Conservation (phyloP, 2,113 vertebrate species). For the Rhizomys pruinosus region DNA sequence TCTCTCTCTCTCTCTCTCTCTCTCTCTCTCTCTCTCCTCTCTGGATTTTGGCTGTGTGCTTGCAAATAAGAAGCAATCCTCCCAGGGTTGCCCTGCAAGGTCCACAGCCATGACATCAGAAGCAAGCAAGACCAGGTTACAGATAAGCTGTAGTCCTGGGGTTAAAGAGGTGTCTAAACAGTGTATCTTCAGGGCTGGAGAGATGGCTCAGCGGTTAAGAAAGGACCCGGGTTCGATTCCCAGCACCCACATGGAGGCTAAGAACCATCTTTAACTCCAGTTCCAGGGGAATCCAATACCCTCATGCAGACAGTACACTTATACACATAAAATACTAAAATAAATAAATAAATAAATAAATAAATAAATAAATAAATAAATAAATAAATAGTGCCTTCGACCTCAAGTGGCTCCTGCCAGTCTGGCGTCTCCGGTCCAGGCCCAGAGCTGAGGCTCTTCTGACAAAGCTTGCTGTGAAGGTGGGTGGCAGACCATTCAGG, state of each 20-base stretch:
- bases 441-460: background rate
- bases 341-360: too few relatives aligned
- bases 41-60: fast-evolving
- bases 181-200: too few relatives aligned
- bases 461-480: background rate
- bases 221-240: too few relatives aligned
- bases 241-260: too few relatives aligned
- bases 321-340: too few relatives aligned
- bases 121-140: fast-evolving
- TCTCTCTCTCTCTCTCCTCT: background rate
- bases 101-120: background rate
- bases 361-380: too few relatives aligned
- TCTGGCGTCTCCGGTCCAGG: background rate
- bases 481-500: too few relatives aligned
- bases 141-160: background rate
- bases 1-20: too few relatives aligned
- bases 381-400: background rate
- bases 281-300: too few relatives aligned
- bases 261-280: too few relatives aligned
- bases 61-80: fast-evolving
- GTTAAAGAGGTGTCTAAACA: background rate
- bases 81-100: fast-evolving
- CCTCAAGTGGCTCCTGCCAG: background rate
- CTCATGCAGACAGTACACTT: too few relatives aligned
- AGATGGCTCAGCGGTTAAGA: too few relatives aligned